These are phyloP conservation scores for Uropsilus gracilis DNA, from an alignment of 2,113 vertebrate genomes.

Conservation along the genomic window DNA sequence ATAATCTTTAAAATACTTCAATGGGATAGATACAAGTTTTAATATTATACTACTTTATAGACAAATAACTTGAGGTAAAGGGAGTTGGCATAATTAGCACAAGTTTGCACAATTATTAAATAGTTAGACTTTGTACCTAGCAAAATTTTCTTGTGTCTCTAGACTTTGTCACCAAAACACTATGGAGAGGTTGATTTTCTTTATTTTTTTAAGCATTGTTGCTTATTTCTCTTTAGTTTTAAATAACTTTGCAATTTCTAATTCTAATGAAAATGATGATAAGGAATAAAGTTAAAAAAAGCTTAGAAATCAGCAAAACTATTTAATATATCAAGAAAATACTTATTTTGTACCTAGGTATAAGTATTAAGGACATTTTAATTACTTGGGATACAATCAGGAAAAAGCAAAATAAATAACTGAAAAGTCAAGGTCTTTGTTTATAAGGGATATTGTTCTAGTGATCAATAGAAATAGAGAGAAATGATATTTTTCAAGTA, in stretches of 20 bases:
- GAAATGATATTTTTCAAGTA: background rate
- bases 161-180: background rate
- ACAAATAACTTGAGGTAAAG: background rate
- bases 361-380: background rate
- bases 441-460: background rate
- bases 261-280: background rate
- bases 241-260: background rate
- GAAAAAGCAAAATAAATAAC: background rate
- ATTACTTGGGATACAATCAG: background rate
- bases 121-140: background rate
- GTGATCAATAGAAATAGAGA: background rate
- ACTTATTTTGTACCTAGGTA: background rate
- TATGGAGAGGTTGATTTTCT: rapidly evolving
- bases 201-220: background rate
- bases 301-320: background rate
- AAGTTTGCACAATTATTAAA: background rate
- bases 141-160: background rate
- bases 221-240: background rate
- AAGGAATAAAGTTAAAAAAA: background rate
- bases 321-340: background rate
- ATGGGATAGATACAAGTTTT: background rate
- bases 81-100: background rate
- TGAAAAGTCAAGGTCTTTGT: background rate
- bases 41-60: background rate
- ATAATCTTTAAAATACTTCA: background rate